These are phyloP conservation scores for Corythaeola cristata DNA, from an alignment of 2,113 vertebrate genomes.

Conservation along the genomic window DNA sequence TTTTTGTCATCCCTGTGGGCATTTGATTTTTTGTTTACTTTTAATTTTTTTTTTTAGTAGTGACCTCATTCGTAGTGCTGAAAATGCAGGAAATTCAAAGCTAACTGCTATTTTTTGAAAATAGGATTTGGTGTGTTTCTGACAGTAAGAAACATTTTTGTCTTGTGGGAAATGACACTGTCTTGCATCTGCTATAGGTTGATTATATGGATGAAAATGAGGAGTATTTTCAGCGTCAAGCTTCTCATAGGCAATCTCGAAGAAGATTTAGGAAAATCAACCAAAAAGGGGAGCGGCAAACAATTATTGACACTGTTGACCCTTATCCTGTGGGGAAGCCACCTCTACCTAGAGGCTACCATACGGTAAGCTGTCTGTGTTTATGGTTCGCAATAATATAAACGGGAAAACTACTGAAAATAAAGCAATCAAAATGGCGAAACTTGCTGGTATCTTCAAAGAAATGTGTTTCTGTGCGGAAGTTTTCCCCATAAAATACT, in stretches of 20 bases:
- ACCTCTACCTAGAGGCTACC: constrained; percentile 91
- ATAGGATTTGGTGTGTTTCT: constrained; percentile 23
- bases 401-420: not conserved
- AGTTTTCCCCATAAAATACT: not conserved
- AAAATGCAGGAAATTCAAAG: constrained; percentile 32
- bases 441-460: not conserved
- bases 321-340: constrained; percentile 93
- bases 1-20: not conserved
- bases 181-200: constrained; percentile 79
- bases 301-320: constrained; percentile 98
- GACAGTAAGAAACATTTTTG: not conserved
- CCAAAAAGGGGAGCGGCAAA: constrained; percentile 97
- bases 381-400: not conserved
- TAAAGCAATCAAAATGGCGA: not conserved
- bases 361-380: constrained; percentile 86
- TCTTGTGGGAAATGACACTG: not conserved
- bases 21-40: not conserved
- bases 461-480: not conserved
- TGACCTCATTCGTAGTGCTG: not conserved
- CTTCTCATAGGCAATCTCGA: constrained; percentile 94
- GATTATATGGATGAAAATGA: constrained; percentile 99
- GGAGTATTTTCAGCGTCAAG: constrained; percentile 98
- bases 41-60: not conserved
- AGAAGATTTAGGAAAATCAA: constrained; percentile 98
- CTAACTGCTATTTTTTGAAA: constrained; percentile 7